Percentiles rank a stretch among this genome's conserved stretches.
Conservation (phyloP, 2,888 invertebrate genomes). For the Spicauda simplicius region DNA sequence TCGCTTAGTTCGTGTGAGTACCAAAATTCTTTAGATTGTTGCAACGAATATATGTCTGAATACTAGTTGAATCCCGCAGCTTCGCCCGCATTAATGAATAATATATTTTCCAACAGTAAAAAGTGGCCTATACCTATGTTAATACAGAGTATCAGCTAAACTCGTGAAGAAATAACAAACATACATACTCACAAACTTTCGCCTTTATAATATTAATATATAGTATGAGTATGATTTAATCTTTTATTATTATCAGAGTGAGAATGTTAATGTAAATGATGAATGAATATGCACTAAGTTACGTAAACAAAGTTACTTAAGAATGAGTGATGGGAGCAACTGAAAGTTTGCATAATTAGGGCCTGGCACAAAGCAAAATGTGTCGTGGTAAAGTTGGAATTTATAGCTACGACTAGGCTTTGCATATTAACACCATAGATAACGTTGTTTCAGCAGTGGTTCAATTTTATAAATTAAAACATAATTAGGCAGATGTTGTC, state of each 20-base stretch:
- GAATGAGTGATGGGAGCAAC: conserved; percentile 17
- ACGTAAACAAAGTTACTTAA: conserved; percentile 15
- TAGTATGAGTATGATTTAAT: no score
- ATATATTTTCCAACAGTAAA: no score
- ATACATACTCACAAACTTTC: no score
- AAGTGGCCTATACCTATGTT: no score
- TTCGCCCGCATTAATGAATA: no score
- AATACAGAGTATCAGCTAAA: no score
- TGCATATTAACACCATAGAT: neutral
- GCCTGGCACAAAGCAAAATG: conserved; percentile 15
- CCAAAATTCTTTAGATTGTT: no score
- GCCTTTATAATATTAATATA: no score
- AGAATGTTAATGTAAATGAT: conserved; percentile 8
- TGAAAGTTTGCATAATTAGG: conserved; percentile 12
- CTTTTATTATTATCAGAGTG: neutral
- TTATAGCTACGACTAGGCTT: conserved; percentile 6
- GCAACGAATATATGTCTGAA: no score
- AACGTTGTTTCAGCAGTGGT: neutral
- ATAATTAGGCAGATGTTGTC: neutral
- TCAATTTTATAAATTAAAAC: neutral
- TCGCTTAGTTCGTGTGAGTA: no score
- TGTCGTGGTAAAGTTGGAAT: conserved; percentile 17
- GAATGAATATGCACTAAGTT: conserved; percentile 16
- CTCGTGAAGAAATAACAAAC: no score
- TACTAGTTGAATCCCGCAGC: no score